Conservation (phyloP, 35 echinoderm and acorn worm genomes). For the Anneissia japonica region DNA sequence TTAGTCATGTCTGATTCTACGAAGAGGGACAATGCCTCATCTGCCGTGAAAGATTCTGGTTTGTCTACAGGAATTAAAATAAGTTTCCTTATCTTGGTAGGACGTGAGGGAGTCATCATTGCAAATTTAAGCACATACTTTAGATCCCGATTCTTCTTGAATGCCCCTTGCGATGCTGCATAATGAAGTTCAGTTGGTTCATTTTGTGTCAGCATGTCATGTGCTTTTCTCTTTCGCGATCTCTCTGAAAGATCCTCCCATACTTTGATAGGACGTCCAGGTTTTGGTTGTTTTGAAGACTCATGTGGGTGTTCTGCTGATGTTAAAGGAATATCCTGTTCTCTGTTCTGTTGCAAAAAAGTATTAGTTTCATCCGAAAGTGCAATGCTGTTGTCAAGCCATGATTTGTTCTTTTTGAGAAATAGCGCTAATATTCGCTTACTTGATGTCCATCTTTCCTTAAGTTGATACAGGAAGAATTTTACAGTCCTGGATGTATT, state of each 20-base stretch:
- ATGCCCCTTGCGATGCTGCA: constrained; percentile 45
- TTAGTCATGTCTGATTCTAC: constrained; percentile 52
- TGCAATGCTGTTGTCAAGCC: no score
- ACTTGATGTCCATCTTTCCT: no score
- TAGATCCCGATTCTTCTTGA: constrained; percentile 25
- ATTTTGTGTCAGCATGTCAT: constrained; percentile 23
- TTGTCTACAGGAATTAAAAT: constrained; percentile 2
- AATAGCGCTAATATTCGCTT: no score
- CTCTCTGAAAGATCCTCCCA: constrained; percentile 16
- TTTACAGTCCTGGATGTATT: no score
- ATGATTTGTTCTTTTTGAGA: no score
- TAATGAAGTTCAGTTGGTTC: constrained; percentile 33
- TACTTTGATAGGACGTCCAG: background rate
- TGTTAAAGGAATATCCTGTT: no score
- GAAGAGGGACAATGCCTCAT: constrained; percentile 40
- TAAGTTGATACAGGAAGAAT: no score
- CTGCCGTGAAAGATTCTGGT: constrained; percentile 29
- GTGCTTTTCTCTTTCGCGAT: constrained; percentile 47
- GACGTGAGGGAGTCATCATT: constrained; percentile 33
- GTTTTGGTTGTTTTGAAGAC: no score
- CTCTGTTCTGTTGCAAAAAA: no score
- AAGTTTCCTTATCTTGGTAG: constrained; percentile 43
- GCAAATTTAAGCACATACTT: constrained; percentile 53
- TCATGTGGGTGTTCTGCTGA: no score
- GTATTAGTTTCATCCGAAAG: no score